Evolutionary conservation across 1,140 invertebrate species (phyloP).

Genomic region (Orchesella cincta): DNA sequence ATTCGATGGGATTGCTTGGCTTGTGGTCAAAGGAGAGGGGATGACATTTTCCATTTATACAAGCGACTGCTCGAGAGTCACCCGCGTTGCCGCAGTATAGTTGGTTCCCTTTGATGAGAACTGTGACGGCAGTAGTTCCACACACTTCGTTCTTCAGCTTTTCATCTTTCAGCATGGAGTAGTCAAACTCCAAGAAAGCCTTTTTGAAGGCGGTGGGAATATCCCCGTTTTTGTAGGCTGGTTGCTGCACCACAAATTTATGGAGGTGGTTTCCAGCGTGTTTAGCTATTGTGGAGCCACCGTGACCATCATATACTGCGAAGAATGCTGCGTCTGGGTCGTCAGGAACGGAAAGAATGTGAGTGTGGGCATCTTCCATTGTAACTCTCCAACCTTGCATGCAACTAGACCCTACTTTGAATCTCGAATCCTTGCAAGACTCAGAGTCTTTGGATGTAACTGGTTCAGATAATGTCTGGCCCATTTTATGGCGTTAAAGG

Average conservation of each 20-base stretch:
- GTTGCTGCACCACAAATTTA: background rate
- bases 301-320: slow-evolving; percentile 96
- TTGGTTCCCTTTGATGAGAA: slow-evolving; percentile 78
- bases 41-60: slow-evolving; percentile 68
- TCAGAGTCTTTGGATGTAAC: slow-evolving; percentile 74
- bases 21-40: slow-evolving; percentile 91
- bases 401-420: slow-evolving; percentile 84
- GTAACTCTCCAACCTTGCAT: slow-evolving; percentile 99
- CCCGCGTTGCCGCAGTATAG: slow-evolving; percentile 69
- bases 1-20: slow-evolving; percentile 83
- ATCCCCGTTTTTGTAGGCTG: slow-evolving; percentile 16
- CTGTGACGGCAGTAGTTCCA: slow-evolving; percentile 88
- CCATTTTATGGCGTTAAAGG: slow-evolving; percentile 65
- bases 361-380: slow-evolving; percentile 89
- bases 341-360: slow-evolving; percentile 86
- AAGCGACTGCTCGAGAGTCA: slow-evolving; percentile 62
- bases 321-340: slow-evolving; percentile 92
- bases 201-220: background rate
- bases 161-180: background rate
- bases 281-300: slow-evolving; percentile 86
- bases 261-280: slow-evolving; percentile 87
- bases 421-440: background rate
- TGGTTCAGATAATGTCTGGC: slow-evolving; percentile 91
- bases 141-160: slow-evolving; percentile 68
- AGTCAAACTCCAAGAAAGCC: slow-evolving; percentile 4